phyloP scores from a whole-genome alignment of 2,888 invertebrate species.

The Tryphoninae sp. region DNA sequence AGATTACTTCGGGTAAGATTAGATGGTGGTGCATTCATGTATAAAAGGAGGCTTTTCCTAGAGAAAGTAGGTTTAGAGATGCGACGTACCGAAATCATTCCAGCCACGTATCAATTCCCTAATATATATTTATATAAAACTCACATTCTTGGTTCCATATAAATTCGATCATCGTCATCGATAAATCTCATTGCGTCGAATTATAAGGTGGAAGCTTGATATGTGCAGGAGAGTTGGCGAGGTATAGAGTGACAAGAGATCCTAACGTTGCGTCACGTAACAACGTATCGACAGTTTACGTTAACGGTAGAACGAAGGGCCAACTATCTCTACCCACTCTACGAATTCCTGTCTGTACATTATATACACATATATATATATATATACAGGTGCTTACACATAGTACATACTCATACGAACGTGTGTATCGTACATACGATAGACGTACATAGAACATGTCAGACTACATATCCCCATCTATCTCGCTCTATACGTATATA shows the following conservation, averaged over 20 bases:
- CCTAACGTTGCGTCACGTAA: slow-evolving; percentile 12
- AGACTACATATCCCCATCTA: slow-evolving; percentile 5
- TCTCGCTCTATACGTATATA: neutral
- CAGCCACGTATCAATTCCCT: neutral
- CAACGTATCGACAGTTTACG: slow-evolving; percentile 15
- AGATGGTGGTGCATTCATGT: neutral
- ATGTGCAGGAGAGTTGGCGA: neutral
- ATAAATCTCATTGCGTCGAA: slow-evolving; percentile 44
- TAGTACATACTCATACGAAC: neutral
- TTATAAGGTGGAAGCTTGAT: slow-evolving; percentile 12
- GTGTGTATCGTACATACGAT: neutral
- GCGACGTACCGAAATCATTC: neutral
- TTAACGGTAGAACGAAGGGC: slow-evolving; percentile 8
- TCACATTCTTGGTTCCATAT: neutral
- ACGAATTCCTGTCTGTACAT: neutral
- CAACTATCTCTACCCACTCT: neutral
- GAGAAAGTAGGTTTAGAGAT: neutral
- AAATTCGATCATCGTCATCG: slow-evolving; percentile 43
- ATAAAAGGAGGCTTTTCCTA: neutral
- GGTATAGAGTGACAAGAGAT: slow-evolving; percentile 6
- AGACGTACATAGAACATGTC: neutral
- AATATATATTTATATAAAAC: neutral
- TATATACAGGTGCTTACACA: neutral
- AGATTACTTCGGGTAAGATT: neutral
- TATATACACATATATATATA: too few species aligned